Evolutionary conservation across 2,113 vertebrate genomes (phyloP).

Genomic region (Nycticebus coucang): DNA sequence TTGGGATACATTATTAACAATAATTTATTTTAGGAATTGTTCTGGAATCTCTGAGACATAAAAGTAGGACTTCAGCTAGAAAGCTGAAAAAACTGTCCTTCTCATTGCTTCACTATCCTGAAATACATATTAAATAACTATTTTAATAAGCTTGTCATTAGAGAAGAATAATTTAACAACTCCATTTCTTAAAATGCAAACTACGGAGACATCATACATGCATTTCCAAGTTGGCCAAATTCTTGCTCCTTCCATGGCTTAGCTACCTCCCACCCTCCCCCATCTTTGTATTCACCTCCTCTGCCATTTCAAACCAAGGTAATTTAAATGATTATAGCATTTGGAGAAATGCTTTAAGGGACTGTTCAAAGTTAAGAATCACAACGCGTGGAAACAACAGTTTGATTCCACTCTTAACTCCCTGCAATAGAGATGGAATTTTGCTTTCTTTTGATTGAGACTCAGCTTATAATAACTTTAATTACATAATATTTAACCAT

Average conservation of each 20-base stretch:
- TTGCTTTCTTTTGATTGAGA: constrained; percentile 73
- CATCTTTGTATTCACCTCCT: not conserved
- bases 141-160: not conserved
- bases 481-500: constrained; percentile 78
- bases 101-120: constrained; percentile 15
- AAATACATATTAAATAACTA: not conserved
- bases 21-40: constrained; percentile 64
- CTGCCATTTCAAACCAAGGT: constrained; percentile 24
- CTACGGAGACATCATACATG: not conserved
- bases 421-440: constrained; percentile 56
- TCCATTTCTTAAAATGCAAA: not conserved
- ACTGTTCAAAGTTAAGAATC: constrained; percentile 31
- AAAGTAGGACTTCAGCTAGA: not conserved
- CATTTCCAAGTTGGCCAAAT: constrained; percentile 12
- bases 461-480: constrained; percentile 71
- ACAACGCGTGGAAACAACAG: constrained; percentile 25
- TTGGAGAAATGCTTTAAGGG: constrained; percentile 46
- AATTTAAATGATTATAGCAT: constrained; percentile 59
- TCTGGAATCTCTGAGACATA: not conserved
- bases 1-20: constrained; percentile 60
- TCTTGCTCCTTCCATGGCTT: constrained; percentile 19
- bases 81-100: not conserved
- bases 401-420: constrained; percentile 45
- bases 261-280: not conserved
- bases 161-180: constrained; percentile 22